Evolutionary conservation across 2,888 invertebrate genomes (phyloP).

Genomic region (Sisyra nigra): DNA sequence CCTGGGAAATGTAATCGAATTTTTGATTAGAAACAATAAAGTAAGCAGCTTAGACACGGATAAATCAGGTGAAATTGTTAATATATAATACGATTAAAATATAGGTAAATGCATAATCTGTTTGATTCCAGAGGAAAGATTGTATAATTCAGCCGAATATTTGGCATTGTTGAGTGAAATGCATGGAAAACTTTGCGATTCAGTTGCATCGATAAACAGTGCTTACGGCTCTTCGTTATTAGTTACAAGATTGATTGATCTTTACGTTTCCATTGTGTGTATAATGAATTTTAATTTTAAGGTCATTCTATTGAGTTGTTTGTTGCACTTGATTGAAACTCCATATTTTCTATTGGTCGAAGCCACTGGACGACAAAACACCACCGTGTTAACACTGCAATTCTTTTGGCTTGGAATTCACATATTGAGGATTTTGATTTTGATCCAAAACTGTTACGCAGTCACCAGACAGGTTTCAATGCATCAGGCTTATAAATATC

Average conservation of each 20-base stretch:
- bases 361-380: slow-evolving; percentile 3
- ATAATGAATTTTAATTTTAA: not conserved
- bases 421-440: slow-evolving; percentile 2
- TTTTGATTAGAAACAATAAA: slow-evolving; percentile 1
- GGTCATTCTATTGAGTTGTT: slow-evolving; percentile 5
- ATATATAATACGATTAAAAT: too few species aligned
- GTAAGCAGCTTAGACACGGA: not conserved
- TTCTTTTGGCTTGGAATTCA: slow-evolving; percentile 6
- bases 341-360: slow-evolving; percentile 6
- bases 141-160: slow-evolving; percentile 1
- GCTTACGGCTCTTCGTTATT: slow-evolving; percentile 6
- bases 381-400: slow-evolving; percentile 1
- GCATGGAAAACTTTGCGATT: slow-evolving; percentile 6
- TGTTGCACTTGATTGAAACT: slow-evolving; percentile 7
- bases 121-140: too few species aligned
- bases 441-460: slow-evolving; percentile 3
- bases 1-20: slow-evolving; percentile 3
- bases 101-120: not conserved
- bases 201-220: slow-evolving; percentile 1
- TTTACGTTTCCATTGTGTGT: not conserved
- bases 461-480: slow-evolving; percentile 4
- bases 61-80: too few species aligned
- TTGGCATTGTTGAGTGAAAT: not conserved
- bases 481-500: not conserved
- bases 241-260: not conserved